These are phyloP conservation scores for Drosophila gaucha DNA, from an alignment of 2,888 invertebrate species.

Conservation along the genomic window DNA sequence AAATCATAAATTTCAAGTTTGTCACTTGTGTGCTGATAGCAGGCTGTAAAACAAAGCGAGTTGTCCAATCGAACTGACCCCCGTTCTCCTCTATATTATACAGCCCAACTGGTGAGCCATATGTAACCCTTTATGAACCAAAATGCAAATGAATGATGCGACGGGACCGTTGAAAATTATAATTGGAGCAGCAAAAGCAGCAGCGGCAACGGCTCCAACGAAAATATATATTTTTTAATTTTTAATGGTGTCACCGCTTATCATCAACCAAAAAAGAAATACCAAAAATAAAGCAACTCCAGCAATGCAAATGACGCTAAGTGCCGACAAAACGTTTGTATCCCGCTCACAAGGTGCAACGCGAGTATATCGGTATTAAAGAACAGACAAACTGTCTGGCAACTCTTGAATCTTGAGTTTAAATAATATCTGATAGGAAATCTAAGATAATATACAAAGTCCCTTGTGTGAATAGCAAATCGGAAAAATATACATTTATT, in stretches of 20 bases:
- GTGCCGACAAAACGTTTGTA: conserved; percentile 72
- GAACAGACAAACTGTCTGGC: neutral
- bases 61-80: conserved; percentile 24
- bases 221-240: conserved; percentile 61
- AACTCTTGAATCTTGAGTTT: too few relatives aligned
- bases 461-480: too few relatives aligned
- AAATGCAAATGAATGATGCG: conserved; percentile 75
- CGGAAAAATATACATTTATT: too few relatives aligned
- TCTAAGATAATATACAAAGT: too few relatives aligned
- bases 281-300: conserved; percentile 25
- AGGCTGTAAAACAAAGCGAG: conserved; percentile 54
- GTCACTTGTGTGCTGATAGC: conserved; percentile 73
- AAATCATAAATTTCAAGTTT: conserved; percentile 77
- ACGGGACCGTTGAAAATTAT: conserved; percentile 68
- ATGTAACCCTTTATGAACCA: conserved; percentile 28
- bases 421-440: too few relatives aligned
- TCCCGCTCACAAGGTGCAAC: neutral
- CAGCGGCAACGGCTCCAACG: conserved; percentile 9
- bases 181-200: conserved; percentile 65
- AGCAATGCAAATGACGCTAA: conserved; percentile 67
- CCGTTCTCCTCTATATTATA: neutral
- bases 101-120: conserved; percentile 1
- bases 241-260: conserved; percentile 80
- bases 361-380: neutral
- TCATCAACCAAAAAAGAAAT: conserved; percentile 50